These are phyloP conservation scores for Leptoclinus maculatus DNA, from an alignment of 2,797 vertebrate species.

Conservation along the genomic window DNA sequence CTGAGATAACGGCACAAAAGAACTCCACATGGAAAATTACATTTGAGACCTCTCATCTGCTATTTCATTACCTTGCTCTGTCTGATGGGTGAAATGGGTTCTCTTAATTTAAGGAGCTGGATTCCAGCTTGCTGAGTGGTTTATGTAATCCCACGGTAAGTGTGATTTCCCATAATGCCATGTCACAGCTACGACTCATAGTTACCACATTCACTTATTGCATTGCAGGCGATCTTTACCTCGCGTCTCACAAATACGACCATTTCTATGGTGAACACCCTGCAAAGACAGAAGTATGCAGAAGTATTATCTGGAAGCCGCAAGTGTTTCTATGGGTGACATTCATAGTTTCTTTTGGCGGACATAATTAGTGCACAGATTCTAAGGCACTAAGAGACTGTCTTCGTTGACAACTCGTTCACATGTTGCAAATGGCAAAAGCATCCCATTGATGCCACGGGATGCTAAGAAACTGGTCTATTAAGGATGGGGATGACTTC, in stretches of 20 bases:
- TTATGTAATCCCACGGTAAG: slow-evolving; percentile 87
- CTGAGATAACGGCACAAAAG: slow-evolving; percentile 87
- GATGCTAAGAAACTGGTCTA: slow-evolving; percentile 53
- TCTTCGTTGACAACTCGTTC: slow-evolving; percentile 65
- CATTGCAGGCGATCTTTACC: slow-evolving; percentile 72
- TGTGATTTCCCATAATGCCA: slow-evolving; percentile 87
- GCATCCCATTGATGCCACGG: slow-evolving; percentile 50
- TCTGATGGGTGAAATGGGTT: slow-evolving; percentile 87
- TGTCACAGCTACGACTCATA: slow-evolving; percentile 84
- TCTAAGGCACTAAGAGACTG: slow-evolving; percentile 74
- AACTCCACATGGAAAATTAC: slow-evolving; percentile 88
- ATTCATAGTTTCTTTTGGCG: slow-evolving; percentile 82
- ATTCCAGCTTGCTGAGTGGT: slow-evolving; percentile 87
- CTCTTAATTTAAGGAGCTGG: slow-evolving; percentile 88
- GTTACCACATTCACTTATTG: slow-evolving; percentile 82
- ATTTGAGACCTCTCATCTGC: slow-evolving; percentile 87
- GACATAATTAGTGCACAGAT: slow-evolving; percentile 84
- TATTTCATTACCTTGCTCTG: slow-evolving; percentile 87
- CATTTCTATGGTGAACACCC: slow-evolving; percentile 89
- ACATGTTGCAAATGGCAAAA: slow-evolving; percentile 59
- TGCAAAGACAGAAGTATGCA: slow-evolving; percentile 85
- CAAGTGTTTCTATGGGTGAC: slow-evolving; percentile 84
- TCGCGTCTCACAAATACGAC: slow-evolving; percentile 84
- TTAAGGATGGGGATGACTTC: slow-evolving; percentile 6
- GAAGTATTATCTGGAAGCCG: slow-evolving; percentile 82